A percentile compares a stretch with the other conserved stretches of the same genome.
Conservation (phyloP, 2,888 invertebrate species). For the Gerosis bhagava region DNA sequence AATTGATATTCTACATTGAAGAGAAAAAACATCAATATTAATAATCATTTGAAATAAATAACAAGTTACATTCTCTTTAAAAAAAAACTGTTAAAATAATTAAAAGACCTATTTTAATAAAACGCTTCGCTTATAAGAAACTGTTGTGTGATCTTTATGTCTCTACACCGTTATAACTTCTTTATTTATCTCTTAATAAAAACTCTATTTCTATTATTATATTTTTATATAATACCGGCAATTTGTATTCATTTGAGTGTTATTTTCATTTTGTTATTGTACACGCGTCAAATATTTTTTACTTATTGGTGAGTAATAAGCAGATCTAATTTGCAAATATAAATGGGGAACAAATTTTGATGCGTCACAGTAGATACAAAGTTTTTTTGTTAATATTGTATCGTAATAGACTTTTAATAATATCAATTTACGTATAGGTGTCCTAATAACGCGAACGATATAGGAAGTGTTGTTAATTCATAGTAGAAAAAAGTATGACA, state of each 20-base stretch:
- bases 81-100: constrained; percentile 78
- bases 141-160: constrained; percentile 66
- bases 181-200: constrained; percentile 80
- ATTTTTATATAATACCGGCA: constrained; percentile 78
- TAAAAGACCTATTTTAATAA: constrained; percentile 61
- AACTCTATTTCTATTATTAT: constrained; percentile 80
- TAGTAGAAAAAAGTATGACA: constrained; percentile 19
- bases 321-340: too few species aligned
- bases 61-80: constrained; percentile 76
- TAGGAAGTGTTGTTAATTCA: constrained; percentile 11
- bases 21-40: constrained; percentile 74
- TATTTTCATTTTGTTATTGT: too few species aligned
- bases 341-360: too few species aligned
- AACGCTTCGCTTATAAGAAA: constrained; percentile 64
- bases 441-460: neutral
- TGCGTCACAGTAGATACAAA: neutral
- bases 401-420: constrained; percentile 8
- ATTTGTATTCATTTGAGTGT: too few species aligned
- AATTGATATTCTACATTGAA: constrained; percentile 68
- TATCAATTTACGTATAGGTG: neutral
- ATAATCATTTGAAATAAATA: constrained; percentile 83
- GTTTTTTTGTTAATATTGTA: constrained; percentile 13
- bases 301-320: too few species aligned
- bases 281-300: too few species aligned
- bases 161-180: constrained; percentile 70